Base-by-base conservation (phyloP, 2,888 invertebrate species). In the Eilema depressum region DNA sequence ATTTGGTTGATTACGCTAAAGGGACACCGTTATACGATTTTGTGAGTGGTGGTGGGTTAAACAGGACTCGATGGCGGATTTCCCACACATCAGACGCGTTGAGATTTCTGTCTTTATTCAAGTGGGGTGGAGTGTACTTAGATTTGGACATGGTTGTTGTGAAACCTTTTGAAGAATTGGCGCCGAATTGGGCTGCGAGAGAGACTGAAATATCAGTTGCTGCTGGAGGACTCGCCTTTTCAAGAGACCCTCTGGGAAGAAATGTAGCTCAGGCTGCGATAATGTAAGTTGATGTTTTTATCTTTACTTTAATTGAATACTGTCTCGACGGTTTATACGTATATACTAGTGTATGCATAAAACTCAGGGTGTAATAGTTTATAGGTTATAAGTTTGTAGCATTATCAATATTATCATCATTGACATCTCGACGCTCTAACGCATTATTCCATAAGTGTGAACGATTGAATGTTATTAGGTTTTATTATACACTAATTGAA, bases 41-140 rank as follows among this genome's bases (percentile, higher is more conserved):
- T 10, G 71, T 80, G 0, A 28, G 67, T 2, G 64, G 26, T 2
- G 75, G 75, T 60, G 64, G 57, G 3, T 66, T 77, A 8, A 73
- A 74, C 8, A 61, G 59, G 14, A 76, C 75, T 14, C 11, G 30
- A 0, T 83, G 69, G 70, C 67, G 63, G 8, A 66, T 82, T 4
- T 69, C 71, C 10, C 82, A 81, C 59, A 76, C 81, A 2, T 76
- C 83, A 1, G 83, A 83, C 69, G 47, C 77, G 64, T 68, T 84
- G 53, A 73, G 83, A 56, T 82, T 75, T n/a, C 53, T 82, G 11
- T 69, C 81, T 0, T 28, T 84, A 63, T 83, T 72, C 63, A 82
- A 81, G 57, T 80, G 77, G 67, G 80, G 83, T 12, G 84, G 84
- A 1, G 33, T 83, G 12, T 83, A 83, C 37, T 68, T 83, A 33